Percentiles rank a stretch among this genome's conserved stretches.
These are phyloP conservation scores for Narcine bancroftii DNA, from an alignment of 2,113 vertebrate species.

Conservation along the genomic window DNA sequence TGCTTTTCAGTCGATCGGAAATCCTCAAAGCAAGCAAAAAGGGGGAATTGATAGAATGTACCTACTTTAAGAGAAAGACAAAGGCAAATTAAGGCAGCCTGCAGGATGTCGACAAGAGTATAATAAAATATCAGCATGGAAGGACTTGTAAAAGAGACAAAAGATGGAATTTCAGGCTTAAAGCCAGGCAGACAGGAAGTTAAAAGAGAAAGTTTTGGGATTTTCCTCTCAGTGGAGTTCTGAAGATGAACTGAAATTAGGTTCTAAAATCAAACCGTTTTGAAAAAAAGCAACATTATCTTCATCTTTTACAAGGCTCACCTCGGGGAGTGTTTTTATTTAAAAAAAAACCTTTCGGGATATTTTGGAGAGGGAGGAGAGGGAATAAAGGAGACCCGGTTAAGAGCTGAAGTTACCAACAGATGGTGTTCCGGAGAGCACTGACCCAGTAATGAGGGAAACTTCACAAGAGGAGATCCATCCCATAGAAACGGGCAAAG, in stretches of 20 bases:
- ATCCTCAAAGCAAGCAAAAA: not conserved
- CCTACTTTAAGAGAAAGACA: not conserved
- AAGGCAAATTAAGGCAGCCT: too few species aligned
- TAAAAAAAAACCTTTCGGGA: too few species aligned
- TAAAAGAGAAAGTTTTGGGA: not conserved
- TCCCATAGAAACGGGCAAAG: not conserved
- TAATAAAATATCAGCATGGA: not conserved
- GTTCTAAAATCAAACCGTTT: not conserved
- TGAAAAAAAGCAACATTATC: not conserved
- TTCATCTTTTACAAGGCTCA: not conserved
- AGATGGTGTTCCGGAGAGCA: constrained; percentile 24
- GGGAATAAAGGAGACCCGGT: not conserved
- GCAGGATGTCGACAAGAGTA: not conserved
- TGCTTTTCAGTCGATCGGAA: not conserved
- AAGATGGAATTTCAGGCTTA: not conserved
- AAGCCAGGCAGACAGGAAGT: not conserved
- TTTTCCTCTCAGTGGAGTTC: not conserved
- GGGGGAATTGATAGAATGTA: too few species aligned
- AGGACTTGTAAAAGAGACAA: not conserved
- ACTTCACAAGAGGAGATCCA: not conserved
- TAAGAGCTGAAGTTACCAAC: constrained; percentile 9
- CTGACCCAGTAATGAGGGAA: not conserved
- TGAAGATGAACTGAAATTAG: not conserved
- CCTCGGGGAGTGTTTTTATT: not conserved
- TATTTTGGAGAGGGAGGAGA: not conserved